Evolutionary conservation across 2,797 vertebrate genomes (phyloP), one percentile per base, ranked within the genome.

Genomic region (Lagodon rhomboides): DNA sequence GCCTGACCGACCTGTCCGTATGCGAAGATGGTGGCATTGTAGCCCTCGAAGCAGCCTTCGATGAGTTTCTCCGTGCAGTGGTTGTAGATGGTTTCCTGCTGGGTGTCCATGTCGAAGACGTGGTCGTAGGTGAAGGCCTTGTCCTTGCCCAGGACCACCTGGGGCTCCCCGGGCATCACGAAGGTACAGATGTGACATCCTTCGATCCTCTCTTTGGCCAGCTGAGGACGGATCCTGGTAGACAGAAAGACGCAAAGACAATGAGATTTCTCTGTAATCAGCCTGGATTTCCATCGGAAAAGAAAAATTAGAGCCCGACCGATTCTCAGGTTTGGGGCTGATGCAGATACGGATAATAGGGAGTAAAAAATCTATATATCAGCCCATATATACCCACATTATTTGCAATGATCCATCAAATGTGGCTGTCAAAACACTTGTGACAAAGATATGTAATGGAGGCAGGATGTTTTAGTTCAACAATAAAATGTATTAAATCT

Each of bases 141-240:
- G 89, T 99, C 98, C 82, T 99, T 99, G 75, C 98, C 98, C 86
- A 99, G 95, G 78, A 99, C 94, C 86, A 99, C 97, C 87, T 99
- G 98, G 15, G 98, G 98, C 85, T 99, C 98, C n/a, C 96, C 96
- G 0, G 97, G 97, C 83, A 96, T 97, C 80, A 98, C 96, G 16
- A 96, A 97, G 0, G 98, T 99, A 77, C 98, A 99, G 87, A 99
- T 98, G 93, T 99, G 98, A 86, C 98, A 99, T 66, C 98, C 98
- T 92, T 99, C 98, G 47, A 99, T 99, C 93, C 96, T 98, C 91
- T 99, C 98, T 92, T 96, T 97, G 88, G 98, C 97, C 89, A 98
- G 93, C 90, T 99, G 98, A 86, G 98, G 98, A 90, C 98, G 96
- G 80, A 99, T 97, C 95, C 98, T 99, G 87, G 47, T 2, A 25